A percentile compares a stretch with the other conserved stretches of the same genome.
These are phyloP conservation scores for Euthynnus affinis DNA, from an alignment of 2,797 vertebrate genomes.

Conservation along the genomic window DNA sequence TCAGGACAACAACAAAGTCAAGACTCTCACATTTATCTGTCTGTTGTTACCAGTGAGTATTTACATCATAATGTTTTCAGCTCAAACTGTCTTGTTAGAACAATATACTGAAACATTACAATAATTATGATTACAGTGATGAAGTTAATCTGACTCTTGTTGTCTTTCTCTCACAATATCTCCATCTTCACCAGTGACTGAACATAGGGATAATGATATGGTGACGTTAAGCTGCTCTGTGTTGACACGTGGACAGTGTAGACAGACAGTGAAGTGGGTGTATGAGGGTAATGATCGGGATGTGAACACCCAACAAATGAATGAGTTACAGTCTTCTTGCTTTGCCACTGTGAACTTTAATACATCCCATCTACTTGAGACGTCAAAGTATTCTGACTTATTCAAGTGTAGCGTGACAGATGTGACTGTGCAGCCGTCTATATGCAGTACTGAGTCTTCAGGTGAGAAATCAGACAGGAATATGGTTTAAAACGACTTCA, in stretches of 20 bases:
- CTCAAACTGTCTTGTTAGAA: too few relatives aligned
- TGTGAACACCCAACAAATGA: not conserved
- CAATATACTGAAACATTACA: too few relatives aligned
- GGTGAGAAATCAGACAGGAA: too few relatives aligned
- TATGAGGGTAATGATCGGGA: not conserved
- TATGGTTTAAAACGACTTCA: too few relatives aligned
- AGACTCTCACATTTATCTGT: too few relatives aligned
- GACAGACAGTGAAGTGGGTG: constrained; percentile 5
- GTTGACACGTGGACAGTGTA: fast-evolving
- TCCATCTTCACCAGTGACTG: constrained; percentile 18
- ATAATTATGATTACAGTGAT: too few relatives aligned
- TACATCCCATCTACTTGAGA: too few relatives aligned
- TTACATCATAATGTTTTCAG: too few relatives aligned
- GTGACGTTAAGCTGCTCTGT: not conserved
- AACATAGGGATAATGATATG: fast-evolving
- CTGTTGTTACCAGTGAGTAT: too few relatives aligned
- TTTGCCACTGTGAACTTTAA: not conserved
- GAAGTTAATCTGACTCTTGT: not conserved
- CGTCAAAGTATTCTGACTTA: not conserved
- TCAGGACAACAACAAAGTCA: too few relatives aligned
- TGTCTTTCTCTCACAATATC: not conserved
- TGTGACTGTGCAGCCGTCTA: too few relatives aligned
- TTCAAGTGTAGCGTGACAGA: not conserved
- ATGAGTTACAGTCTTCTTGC: not conserved
- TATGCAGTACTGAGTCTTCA: not conserved